Conservation (phyloP, 2,888 invertebrate genomes). For the Euplexia lucipara region DNA sequence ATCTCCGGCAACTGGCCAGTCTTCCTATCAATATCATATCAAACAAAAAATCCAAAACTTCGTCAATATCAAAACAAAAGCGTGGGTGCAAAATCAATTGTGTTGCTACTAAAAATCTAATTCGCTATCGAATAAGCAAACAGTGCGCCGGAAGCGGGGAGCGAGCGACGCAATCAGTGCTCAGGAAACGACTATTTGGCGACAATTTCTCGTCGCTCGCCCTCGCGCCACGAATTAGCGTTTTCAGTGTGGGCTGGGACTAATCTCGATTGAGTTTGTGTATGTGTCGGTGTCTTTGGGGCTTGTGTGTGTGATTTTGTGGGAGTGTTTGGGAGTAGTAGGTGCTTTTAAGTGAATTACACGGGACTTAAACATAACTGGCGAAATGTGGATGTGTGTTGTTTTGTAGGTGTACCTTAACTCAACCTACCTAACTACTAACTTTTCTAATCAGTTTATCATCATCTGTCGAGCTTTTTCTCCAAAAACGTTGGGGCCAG, state of each 20-base stretch:
- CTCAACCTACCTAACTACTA: too few relatives aligned
- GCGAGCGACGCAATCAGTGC: conserved; percentile 78
- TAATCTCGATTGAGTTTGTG: conserved; percentile 27
- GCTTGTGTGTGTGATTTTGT: background rate
- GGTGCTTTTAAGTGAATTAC: conserved; percentile 12
- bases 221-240: conserved; percentile 68
- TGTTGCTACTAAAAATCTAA: conserved; percentile 67
- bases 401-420: too few relatives aligned
- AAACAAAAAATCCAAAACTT: background rate
- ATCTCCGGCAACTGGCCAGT: too few relatives aligned
- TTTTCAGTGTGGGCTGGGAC: conserved; percentile 58
- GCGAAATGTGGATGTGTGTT: too few relatives aligned
- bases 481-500: too few relatives aligned
- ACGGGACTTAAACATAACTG: too few relatives aligned
- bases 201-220: conserved; percentile 77
- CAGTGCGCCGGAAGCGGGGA: conserved; percentile 75
- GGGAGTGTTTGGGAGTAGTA: background rate
- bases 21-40: background rate
- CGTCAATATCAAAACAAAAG: conserved; percentile 5
- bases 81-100: conserved; percentile 44
- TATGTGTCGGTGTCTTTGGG: conserved; percentile 15
- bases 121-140: conserved; percentile 72
- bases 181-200: conserved; percentile 83
- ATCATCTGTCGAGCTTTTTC: too few relatives aligned
- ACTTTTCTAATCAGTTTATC: too few relatives aligned